phyloP scores from a whole-genome alignment of 2,113 vertebrate genomes.

The Phycodurus eques region DNA sequence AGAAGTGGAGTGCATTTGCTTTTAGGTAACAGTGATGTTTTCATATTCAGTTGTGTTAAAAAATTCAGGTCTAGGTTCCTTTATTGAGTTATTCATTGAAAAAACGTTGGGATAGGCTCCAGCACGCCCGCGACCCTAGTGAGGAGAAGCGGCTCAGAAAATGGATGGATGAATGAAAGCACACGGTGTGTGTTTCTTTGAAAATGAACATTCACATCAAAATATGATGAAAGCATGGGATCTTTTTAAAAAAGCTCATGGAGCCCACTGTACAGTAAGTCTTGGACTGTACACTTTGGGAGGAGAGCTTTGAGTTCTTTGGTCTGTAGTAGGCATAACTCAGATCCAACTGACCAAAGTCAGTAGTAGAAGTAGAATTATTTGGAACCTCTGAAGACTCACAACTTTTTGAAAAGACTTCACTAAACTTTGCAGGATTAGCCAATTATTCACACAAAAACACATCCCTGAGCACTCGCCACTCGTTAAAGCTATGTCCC shows the following conservation, averaged over 20 bases:
- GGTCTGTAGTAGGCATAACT: slow-evolving; percentile 44
- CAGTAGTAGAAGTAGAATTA: slow-evolving; percentile 23
- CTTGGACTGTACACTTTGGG: slow-evolving; percentile 10
- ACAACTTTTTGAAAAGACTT: slow-evolving; percentile 21
- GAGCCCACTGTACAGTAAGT: slow-evolving; percentile 16
- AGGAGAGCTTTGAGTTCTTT: slow-evolving; percentile 18
- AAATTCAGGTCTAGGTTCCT: slow-evolving; percentile 19
- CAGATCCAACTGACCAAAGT: slow-evolving; percentile 41
- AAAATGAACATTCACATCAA: slow-evolving; percentile 38
- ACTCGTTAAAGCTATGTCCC: slow-evolving; percentile 31
- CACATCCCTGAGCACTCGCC: not conserved
- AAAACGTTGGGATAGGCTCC: no score
- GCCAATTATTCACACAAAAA: slow-evolving; percentile 31
- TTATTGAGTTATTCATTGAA: slow-evolving; percentile 22
- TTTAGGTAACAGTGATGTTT: slow-evolving; percentile 43
- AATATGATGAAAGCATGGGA: slow-evolving; percentile 23
- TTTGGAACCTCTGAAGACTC: slow-evolving; percentile 24
- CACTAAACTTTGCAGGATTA: slow-evolving; percentile 27
- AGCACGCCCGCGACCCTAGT: no score
- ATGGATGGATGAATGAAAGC: slow-evolving; percentile 12
- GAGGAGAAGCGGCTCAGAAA: no score
- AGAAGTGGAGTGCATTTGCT: slow-evolving; percentile 46
- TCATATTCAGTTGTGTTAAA: slow-evolving; percentile 42
- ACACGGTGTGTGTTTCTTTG: slow-evolving; percentile 19
- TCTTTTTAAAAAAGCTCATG: slow-evolving; percentile 25